Conservation (phyloP, 2,113 vertebrate species). For the Cinclus mexicanus region DNA sequence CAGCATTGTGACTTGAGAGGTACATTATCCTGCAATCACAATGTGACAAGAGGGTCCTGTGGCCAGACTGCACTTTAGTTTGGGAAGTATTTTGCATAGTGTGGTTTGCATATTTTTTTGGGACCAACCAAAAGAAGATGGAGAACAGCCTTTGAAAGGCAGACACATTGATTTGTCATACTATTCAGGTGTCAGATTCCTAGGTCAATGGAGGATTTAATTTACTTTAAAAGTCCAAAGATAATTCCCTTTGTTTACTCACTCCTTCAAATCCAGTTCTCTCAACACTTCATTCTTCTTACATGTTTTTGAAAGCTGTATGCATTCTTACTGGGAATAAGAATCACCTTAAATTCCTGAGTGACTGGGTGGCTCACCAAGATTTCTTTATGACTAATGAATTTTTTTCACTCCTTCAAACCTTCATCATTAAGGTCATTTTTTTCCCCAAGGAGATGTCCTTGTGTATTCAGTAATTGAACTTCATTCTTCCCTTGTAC, state of each 20-base stretch:
- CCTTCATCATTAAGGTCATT: neutral
- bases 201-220: neutral
- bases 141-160: neutral
- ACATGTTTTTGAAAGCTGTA: neutral
- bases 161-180: neutral
- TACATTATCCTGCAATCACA: neutral
- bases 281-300: neutral
- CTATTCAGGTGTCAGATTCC: neutral
- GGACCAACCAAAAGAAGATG: neutral
- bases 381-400: conserved; percentile 36
- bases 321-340: neutral
- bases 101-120: neutral
- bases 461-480: neutral
- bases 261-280: neutral
- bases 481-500: neutral
- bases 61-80: neutral
- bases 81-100: neutral
- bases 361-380: conserved; percentile 8
- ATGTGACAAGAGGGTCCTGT: neutral
- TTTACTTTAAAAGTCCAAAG: neutral
- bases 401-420: neutral
- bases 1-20: neutral
- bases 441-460: neutral
- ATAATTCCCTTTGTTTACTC: neutral
- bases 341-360: conserved; percentile 7